Conservation (phyloP, 2,113 vertebrate genomes). For the Brachypodius melanocephalos region DNA sequence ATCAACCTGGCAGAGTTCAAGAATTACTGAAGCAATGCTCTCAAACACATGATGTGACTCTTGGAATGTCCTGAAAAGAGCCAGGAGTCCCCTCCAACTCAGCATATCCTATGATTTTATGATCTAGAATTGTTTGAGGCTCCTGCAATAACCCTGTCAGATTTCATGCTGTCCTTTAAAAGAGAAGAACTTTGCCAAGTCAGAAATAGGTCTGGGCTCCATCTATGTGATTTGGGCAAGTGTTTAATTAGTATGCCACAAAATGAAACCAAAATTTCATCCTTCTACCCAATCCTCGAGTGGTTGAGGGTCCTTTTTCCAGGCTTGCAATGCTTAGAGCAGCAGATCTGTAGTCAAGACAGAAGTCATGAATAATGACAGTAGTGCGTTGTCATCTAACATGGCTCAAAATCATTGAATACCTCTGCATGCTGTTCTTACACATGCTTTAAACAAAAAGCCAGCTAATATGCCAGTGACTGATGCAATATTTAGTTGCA, state of each 20-base stretch:
- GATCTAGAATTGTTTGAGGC: neutral
- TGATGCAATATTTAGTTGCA: neutral
- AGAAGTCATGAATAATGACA: neutral
- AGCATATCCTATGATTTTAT: neutral
- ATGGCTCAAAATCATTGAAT: neutral
- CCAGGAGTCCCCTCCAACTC: neutral
- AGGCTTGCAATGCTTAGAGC: neutral
- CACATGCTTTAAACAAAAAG: neutral
- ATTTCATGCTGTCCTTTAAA: accelerated
- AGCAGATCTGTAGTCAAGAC: neutral
- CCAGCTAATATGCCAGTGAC: accelerated
- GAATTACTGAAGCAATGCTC: neutral
- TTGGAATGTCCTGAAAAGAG: neutral
- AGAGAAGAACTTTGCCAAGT: neutral
- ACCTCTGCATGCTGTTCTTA: neutral
- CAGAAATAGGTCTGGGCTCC: neutral
- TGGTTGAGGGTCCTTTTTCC: neutral
- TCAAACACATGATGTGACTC: accelerated
- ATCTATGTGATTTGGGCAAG: neutral
- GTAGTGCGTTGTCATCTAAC: neutral
- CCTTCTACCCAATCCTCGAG: neutral
- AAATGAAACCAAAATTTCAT: neutral
- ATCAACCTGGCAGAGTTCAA: neutral
- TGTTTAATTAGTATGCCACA: neutral
- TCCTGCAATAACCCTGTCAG: neutral